Evolutionary conservation across 2,888 invertebrate genomes (phyloP), one percentile per base, ranked within the genome.

Genomic region (Didymodactylos carnosus): DNA sequence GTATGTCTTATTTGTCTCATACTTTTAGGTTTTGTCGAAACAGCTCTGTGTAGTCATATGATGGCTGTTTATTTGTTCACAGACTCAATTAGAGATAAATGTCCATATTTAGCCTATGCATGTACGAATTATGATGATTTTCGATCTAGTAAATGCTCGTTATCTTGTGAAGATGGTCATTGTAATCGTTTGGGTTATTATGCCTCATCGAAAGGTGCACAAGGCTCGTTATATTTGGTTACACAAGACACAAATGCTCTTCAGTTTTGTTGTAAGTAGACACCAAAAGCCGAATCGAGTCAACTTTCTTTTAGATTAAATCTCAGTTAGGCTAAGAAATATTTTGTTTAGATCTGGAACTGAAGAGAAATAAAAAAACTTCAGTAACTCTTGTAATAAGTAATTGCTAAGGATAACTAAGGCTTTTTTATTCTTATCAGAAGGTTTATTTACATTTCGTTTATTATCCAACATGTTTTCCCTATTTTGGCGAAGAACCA

Each of bases 161-260:
- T 23, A 23, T n/a, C 41, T 19, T 71, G 71, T 35, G 23, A 25
- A 23, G 14, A 39, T 8, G 53, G 43, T 71, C 53, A 53, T 16
- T 74, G 74, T 27, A 74, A 74, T 69, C 71, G 74, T 40, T 71
- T 74, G 74, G 74, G 74, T 16, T 74, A 71, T 69, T 74, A 49
- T 43, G 27, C 74, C 39, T 29, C 46, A 8, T 19, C 39, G 19
- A 39, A 8, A 16, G 71, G 43, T 35, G 74, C 41, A 7, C 25
- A 43, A 29, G 74, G 74, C 10, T 29, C 27, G 40, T 62, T 74
- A n/a, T 74, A 51, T 53, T 46, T 74, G 11, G 71, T 41, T n/a
- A 74, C 74, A 10, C 71, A 74, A 71, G 23, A 71, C 27, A 16
- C 73, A 29, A n/a, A 35, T 29, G 35, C 62, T 19, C 35, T 62